These are phyloP conservation scores for Chlorops oryzae DNA, from an alignment of 1,140 invertebrate genomes.

Conservation along the genomic window DNA sequence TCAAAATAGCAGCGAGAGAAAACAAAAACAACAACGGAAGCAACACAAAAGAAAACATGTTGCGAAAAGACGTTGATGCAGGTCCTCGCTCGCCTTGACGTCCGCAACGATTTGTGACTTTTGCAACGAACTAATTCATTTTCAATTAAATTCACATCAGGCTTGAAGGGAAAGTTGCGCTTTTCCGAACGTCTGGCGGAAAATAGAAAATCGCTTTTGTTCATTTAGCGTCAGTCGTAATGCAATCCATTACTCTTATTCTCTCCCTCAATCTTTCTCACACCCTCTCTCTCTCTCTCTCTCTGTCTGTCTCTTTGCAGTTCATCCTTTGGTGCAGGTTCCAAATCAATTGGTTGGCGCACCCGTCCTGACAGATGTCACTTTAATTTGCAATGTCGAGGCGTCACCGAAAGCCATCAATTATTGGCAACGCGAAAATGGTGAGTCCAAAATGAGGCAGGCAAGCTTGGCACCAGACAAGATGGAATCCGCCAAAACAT, in stretches of 20 bases:
- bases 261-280: not conserved
- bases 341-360: conserved; percentile 79
- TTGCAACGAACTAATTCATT: conserved; percentile 45
- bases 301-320: conserved; percentile 50
- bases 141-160: conserved; percentile 46
- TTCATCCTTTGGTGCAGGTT: conserved; percentile 77
- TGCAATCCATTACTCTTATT: not conserved
- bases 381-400: conserved; percentile 78
- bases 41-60: not conserved
- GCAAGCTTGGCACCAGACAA: not conserved
- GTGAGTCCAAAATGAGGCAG: conserved; percentile 50
- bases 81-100: conserved; percentile 13
- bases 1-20: not conserved
- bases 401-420: conserved; percentile 81
- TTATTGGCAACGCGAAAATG: conserved; percentile 79
- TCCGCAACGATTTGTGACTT: too few species aligned
- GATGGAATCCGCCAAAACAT: not conserved
- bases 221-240: too few species aligned
- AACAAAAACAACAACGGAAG: not conserved
- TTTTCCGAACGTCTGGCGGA: too few species aligned
- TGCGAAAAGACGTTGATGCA: conserved; percentile 5
- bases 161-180: too few species aligned
- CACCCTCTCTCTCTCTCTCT: not conserved
- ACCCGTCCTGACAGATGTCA: conserved; percentile 71
- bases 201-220: not conserved